Percentiles rank a stretch among this genome's conserved stretches.
phyloP scores from a whole-genome alignment of 2,113 vertebrate species.

The Sander vitreus region DNA sequence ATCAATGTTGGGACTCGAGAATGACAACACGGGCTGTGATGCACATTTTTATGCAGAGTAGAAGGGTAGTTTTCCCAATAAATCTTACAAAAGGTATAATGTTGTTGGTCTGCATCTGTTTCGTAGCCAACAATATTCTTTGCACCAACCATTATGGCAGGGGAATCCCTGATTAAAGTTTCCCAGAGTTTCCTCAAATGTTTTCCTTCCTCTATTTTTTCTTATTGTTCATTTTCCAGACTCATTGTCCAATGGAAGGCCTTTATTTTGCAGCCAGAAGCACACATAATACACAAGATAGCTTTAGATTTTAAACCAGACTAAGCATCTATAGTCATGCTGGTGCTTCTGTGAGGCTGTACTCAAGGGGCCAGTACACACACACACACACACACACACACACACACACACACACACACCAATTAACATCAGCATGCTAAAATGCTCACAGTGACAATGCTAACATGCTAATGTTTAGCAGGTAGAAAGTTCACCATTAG shows the following conservation, averaged over 20 bases:
- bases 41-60: slow-evolving; percentile 44
- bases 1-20: slow-evolving; percentile 65
- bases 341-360: background rate
- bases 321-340: background rate
- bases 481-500: background rate
- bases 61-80: slow-evolving; percentile 58
- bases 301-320: background rate
- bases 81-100: slow-evolving; percentile 34
- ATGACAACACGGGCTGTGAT: slow-evolving; percentile 35
- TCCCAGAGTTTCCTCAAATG: background rate
- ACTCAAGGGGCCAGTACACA: no score
- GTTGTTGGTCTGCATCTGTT: background rate
- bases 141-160: background rate
- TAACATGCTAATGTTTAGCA: background rate
- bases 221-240: slow-evolving; percentile 1
- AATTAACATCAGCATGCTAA: background rate
- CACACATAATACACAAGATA: background rate
- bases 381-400: no score
- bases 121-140: background rate
- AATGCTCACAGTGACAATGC: background rate
- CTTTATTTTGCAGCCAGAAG: slow-evolving; percentile 2
- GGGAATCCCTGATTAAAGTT: background rate
- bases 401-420: no score
- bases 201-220: slow-evolving; percentile 8
- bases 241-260: background rate